Conservation (phyloP, 2,888 invertebrate genomes). For the Tholera decimalis region DNA sequence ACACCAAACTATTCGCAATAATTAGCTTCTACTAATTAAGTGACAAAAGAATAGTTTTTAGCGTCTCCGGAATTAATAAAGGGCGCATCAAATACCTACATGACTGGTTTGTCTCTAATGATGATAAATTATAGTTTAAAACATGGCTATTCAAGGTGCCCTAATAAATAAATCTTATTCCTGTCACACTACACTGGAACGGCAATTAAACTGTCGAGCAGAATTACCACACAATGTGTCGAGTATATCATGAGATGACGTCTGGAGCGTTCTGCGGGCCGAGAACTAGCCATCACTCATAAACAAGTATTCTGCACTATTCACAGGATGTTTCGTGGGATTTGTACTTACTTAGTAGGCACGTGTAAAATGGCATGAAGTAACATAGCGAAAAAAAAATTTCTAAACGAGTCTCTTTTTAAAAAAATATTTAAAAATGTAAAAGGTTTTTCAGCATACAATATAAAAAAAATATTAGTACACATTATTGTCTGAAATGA, state of each 20-base stretch:
- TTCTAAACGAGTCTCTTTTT: background rate
- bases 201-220: constrained; percentile 87
- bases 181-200: constrained; percentile 85
- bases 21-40: constrained; percentile 38
- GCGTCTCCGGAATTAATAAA: constrained; percentile 47
- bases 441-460: no score
- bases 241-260: constrained; percentile 89
- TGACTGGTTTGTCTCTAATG: constrained; percentile 81
- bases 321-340: constrained; percentile 67
- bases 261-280: constrained; percentile 74
- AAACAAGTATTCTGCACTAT: constrained; percentile 71
- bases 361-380: background rate
- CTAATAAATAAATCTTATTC: constrained; percentile 87
- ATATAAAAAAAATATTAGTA: no score
- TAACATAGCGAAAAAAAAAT: background rate
- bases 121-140: constrained; percentile 86
- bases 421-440: no score
- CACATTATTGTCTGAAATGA: background rate
- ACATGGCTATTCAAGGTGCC: constrained; percentile 84
- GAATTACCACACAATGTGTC: constrained; percentile 90
- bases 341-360: background rate
- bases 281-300: constrained; percentile 81
- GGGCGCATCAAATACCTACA: constrained; percentile 66
- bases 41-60: constrained; percentile 26
- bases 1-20: constrained; percentile 30